These are phyloP conservation scores for Enteromius trimaculatus DNA, from an alignment of 2,797 vertebrate genomes.

Conservation along the genomic window DNA sequence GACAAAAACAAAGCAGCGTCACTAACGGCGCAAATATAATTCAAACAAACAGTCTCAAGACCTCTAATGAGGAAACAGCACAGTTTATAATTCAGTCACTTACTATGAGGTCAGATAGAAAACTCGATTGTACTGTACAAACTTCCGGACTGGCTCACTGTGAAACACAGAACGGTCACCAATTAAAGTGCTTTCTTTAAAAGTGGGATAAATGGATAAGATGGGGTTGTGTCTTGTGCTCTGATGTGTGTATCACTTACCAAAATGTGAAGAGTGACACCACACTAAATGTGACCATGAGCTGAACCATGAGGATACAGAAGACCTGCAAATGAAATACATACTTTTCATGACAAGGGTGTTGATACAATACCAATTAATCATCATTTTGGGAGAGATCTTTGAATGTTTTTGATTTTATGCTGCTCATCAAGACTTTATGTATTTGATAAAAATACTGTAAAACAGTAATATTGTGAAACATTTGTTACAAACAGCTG, in stretches of 20 bases:
- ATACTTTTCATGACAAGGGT: background rate
- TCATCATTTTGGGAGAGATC: background rate
- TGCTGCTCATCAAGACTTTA: background rate
- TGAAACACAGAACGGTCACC: slow-evolving; percentile 5
- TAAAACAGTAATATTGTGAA: background rate
- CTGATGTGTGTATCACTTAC: slow-evolving; percentile 35
- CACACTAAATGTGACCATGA: slow-evolving; percentile 66
- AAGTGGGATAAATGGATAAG: background rate
- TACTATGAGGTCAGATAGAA: slow-evolving; percentile 67
- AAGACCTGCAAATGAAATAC: slow-evolving; percentile 60
- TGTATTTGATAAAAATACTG: background rate
- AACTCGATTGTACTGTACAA: slow-evolving; percentile 61
- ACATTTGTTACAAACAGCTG: background rate
- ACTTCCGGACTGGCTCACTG: slow-evolving; percentile 64
- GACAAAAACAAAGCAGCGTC: slow-evolving; percentile 6
- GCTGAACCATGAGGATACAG: slow-evolving; percentile 67
- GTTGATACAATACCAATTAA: background rate
- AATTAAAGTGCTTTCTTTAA: background rate
- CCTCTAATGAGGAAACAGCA: background rate
- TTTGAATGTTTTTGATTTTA: background rate
- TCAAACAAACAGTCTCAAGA: background rate
- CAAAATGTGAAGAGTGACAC: slow-evolving; percentile 68
- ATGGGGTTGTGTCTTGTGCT: background rate
- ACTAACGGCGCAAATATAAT: background rate
- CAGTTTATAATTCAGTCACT: slow-evolving; percentile 40